phyloP scores from a whole-genome alignment of 2,888 invertebrate species.

The Perizoma flavofasciatum region DNA sequence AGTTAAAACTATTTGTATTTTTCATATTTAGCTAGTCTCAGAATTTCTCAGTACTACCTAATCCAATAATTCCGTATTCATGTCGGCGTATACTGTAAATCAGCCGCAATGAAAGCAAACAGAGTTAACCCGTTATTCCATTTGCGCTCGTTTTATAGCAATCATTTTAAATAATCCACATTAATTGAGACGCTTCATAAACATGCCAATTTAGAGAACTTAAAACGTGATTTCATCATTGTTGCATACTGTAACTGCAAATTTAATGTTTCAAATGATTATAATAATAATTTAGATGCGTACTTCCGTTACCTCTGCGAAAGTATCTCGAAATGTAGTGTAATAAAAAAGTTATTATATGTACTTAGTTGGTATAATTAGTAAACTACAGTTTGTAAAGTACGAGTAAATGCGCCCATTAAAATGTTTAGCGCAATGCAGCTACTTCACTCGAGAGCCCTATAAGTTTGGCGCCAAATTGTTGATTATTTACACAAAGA shows the following conservation, averaged over 20 bases:
- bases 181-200: conserved; percentile 25
- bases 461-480: too few relatives aligned
- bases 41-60: neutral
- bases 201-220: conserved; percentile 27
- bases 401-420: too few relatives aligned
- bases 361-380: too few relatives aligned
- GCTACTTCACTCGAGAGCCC: too few relatives aligned
- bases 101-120: conserved; percentile 7
- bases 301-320: neutral
- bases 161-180: conserved; percentile 28
- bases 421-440: too few relatives aligned
- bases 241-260: conserved; percentile 23
- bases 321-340: neutral
- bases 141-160: conserved; percentile 18
- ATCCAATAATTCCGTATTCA: neutral
- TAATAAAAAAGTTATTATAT: too few relatives aligned
- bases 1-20: neutral
- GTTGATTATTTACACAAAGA: too few relatives aligned
- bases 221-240: conserved; percentile 22
- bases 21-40: neutral
- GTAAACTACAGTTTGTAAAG: too few relatives aligned
- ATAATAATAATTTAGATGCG: neutral
- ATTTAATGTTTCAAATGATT: conserved; percentile 16
- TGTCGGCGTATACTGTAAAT: neutral
- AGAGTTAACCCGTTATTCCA: conserved; percentile 24